phyloP scores from a whole-genome alignment of 2,888 invertebrate genomes.

The Caenorhabditis sp. region DNA sequence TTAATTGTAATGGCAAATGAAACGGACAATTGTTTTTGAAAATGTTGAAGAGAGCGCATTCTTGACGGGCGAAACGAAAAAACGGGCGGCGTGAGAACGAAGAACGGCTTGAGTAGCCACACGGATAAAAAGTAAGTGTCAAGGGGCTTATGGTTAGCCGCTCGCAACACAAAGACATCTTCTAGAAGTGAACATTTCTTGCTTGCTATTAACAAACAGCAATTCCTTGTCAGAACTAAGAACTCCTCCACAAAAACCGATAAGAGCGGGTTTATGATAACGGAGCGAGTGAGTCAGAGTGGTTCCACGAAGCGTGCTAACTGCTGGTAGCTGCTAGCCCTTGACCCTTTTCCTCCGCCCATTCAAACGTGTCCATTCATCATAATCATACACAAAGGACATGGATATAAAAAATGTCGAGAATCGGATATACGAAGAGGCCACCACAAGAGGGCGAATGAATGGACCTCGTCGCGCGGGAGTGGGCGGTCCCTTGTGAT shows the following conservation, averaged over 20 bases:
- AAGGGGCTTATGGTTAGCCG: conserved; percentile 10
- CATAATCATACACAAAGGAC: conserved; percentile 13
- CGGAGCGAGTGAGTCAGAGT: background rate
- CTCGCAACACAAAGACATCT: background rate
- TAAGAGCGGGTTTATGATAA: background rate
- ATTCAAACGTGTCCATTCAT: conserved; percentile 28
- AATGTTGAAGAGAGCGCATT: background rate
- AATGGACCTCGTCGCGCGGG: background rate
- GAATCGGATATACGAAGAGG: conserved; percentile 4
- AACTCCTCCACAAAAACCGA: conserved; percentile 1
- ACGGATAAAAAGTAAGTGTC: conserved; percentile 51
- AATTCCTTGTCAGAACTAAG: background rate
- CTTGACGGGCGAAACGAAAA: conserved; percentile 3
- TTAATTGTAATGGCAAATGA: conserved; percentile 15
- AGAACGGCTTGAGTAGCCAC: conserved; percentile 21
- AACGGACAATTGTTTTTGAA: background rate
- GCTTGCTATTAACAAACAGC: background rate
- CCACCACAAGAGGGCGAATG: background rate
- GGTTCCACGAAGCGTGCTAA: conserved; percentile 18
- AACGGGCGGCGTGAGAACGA: conserved; percentile 18
- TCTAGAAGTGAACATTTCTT: background rate
- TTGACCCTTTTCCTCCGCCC: conserved; percentile 16
- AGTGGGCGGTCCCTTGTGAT: conserved; percentile 15
- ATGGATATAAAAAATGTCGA: conserved; percentile 13
- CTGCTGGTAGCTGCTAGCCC: conserved; percentile 35